Percentiles rank a stretch among this genome's conserved stretches.
These are phyloP conservation scores for Pleuronectes platessa DNA, from an alignment of 2,113 vertebrate genomes.

Conservation along the genomic window DNA sequence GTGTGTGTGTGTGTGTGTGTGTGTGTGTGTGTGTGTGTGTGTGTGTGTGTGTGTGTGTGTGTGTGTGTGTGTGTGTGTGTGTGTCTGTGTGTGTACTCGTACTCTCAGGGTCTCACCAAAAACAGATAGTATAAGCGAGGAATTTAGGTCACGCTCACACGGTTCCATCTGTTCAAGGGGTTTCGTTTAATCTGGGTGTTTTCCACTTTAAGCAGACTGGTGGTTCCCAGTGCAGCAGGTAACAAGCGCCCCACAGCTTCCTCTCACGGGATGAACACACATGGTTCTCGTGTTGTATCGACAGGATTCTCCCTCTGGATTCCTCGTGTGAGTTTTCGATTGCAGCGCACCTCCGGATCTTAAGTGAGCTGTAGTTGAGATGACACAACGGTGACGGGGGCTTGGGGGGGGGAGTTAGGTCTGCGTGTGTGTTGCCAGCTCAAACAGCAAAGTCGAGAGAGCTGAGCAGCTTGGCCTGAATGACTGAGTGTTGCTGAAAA, in stretches of 20 bases:
- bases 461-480: constrained; percentile 60
- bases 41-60: neutral
- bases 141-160: constrained; percentile 67
- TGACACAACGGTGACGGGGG: neutral
- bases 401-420: neutral
- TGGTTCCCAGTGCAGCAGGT: constrained; percentile 17
- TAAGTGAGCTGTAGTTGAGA: neutral
- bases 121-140: constrained; percentile 44
- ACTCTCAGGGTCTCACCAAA: constrained; percentile 34
- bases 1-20: neutral
- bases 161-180: constrained; percentile 58
- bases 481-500: constrained; percentile 74
- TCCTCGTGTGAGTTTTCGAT: constrained; percentile 1
- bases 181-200: constrained; percentile 54
- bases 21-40: neutral
- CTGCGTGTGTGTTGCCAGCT: constrained; percentile 13
- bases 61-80: neutral
- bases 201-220: constrained; percentile 27
- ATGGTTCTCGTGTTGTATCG: neutral
- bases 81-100: neutral
- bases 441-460: constrained; percentile 6
- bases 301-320: neutral
- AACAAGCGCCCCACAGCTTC: neutral
- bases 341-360: neutral
- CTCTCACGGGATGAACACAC: neutral